phyloP scores from a whole-genome alignment of 1,140 invertebrate genomes.

The Wasmannia auropunctata region DNA sequence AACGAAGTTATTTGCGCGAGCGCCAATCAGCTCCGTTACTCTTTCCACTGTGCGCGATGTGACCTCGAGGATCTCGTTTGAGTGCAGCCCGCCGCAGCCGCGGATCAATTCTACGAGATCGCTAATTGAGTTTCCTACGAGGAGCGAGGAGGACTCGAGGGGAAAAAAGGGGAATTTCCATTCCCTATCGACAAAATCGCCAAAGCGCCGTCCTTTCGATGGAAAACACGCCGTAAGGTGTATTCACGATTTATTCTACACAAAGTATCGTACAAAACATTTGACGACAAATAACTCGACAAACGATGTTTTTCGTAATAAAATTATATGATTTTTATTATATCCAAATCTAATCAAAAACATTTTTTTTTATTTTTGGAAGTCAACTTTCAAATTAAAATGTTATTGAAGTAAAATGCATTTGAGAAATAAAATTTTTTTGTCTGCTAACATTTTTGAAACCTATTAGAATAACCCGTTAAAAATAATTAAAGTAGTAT shows the following conservation, averaged over 20 bases:
- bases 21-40: constrained; percentile 62
- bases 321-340: not conserved
- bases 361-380: not conserved
- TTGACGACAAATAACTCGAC: not conserved
- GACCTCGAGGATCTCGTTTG: constrained; percentile 4
- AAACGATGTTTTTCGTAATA: not conserved
- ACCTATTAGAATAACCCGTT: not conserved
- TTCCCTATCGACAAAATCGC: constrained; percentile 5
- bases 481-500: not conserved
- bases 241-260: not conserved
- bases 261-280: not conserved
- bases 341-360: not conserved
- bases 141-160: not conserved
- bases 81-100: constrained; percentile 13
- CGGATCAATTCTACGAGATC: constrained; percentile 58
- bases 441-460: not conserved
- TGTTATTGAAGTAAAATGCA: not conserved
- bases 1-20: constrained; percentile 61
- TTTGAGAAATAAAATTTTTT: not conserved
- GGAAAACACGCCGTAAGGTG: not conserved
- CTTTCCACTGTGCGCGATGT: constrained; percentile 10
- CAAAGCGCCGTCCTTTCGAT: not conserved
- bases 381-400: not conserved
- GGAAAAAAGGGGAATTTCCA: constrained; percentile 11
- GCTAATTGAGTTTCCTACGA: constrained; percentile 54